phyloP scores from a whole-genome alignment of 2,113 vertebrate genomes.

The Syngnathus floridae region DNA sequence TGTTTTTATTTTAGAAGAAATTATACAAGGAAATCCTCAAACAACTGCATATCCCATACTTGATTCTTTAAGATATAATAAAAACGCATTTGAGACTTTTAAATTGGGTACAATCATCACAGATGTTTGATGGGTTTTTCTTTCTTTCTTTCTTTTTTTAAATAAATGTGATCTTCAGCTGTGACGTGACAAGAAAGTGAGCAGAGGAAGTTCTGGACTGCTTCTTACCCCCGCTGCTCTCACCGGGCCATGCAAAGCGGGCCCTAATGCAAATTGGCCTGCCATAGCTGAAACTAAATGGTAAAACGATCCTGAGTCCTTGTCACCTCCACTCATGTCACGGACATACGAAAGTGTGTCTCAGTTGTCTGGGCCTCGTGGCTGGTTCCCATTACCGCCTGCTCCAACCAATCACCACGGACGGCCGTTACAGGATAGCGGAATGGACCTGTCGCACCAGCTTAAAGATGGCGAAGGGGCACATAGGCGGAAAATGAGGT shows the following conservation, averaged over 20 bases:
- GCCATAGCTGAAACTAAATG: conserved; percentile 60
- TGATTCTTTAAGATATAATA: background rate
- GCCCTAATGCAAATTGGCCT: conserved; percentile 63
- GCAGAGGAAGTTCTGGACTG: conserved; percentile 39
- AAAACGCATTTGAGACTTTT: background rate
- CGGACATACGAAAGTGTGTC: conserved; percentile 53
- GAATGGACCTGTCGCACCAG: background rate
- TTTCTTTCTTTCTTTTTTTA: background rate
- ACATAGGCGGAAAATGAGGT: background rate
- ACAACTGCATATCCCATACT: background rate
- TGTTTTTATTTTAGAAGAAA: background rate
- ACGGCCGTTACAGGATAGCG: conserved; percentile 27
- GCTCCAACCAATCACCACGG: conserved; percentile 49
- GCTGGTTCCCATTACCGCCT: conserved; percentile 66
- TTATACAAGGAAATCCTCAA: background rate
- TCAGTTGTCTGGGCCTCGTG: conserved; percentile 40
- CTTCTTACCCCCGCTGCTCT: conserved; percentile 32
- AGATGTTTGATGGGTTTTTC: background rate
- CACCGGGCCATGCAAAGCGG: conserved; percentile 43
- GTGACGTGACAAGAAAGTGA: conserved; percentile 39
- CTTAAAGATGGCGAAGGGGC: background rate
- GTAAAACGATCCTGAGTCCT: conserved; percentile 69
- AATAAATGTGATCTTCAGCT: conserved; percentile 3
- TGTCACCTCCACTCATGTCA: conserved; percentile 72
- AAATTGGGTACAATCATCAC: background rate